Conservation (phyloP, 1,140 invertebrate species). For the Ceratina japonica region DNA sequence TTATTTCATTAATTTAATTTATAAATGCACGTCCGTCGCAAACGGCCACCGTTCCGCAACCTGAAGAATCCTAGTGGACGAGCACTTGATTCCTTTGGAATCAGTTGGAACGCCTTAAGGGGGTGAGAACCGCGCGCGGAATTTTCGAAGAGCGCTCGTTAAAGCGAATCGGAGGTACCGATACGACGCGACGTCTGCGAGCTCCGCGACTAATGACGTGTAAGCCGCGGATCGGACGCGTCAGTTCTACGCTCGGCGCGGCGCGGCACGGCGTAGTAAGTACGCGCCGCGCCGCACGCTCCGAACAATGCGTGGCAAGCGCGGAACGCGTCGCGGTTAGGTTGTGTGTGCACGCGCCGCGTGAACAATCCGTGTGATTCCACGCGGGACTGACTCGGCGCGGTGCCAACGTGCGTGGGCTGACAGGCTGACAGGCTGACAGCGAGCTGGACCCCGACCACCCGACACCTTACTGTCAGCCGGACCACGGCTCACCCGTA, state of each 20-base stretch:
- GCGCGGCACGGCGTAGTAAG: conserved; percentile 27
- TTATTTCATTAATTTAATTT: no score
- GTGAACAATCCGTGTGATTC: conserved; percentile 66
- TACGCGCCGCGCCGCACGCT: neutral
- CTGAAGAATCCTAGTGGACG: neutral
- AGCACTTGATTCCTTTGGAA: neutral
- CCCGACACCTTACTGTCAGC: conserved; percentile 77
- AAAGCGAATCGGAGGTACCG: conserved; percentile 41
- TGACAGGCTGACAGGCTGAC: conserved; percentile 78
- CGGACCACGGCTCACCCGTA: conserved; percentile 68
- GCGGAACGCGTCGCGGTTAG: neutral
- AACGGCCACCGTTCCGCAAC: no score
- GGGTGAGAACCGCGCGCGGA: conserved; percentile 34
- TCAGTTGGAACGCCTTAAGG: conserved; percentile 14
- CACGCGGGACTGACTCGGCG: conserved; percentile 44
- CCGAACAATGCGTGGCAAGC: conserved; percentile 50
- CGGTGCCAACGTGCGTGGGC: conserved; percentile 77
- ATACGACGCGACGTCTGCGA: conserved; percentile 46
- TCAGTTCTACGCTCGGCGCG: conserved; percentile 3
- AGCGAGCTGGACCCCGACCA: conserved; percentile 72
- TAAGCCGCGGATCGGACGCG: conserved; percentile 44
- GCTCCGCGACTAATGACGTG: conserved; percentile 59
- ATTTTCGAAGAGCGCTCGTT: conserved; percentile 47
- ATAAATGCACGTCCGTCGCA: no score
- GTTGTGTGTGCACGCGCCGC: conserved; percentile 39